A percentile compares a stretch with the other conserved stretches of the same genome.
Conservation (phyloP, 2,888 invertebrate species). For the Invenusta paracnida region DNA sequence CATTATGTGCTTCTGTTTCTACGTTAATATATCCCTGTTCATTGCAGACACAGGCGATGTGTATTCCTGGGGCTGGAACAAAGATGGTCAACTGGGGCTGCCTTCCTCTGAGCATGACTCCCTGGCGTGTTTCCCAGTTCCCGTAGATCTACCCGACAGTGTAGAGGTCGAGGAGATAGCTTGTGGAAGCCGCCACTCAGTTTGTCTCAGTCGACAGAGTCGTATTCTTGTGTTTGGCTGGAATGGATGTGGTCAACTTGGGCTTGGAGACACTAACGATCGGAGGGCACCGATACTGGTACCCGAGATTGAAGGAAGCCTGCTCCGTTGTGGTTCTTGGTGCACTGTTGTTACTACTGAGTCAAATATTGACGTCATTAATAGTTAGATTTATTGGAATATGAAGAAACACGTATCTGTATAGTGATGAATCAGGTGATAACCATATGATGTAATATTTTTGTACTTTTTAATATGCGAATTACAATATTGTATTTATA, state of each 20-base stretch:
- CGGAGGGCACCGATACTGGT: not conserved
- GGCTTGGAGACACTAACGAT: conserved; percentile 53
- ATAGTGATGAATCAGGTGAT: too few relatives aligned
- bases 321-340: not conserved
- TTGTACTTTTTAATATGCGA: too few relatives aligned
- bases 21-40: too few relatives aligned
- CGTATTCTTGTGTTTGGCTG: conserved; percentile 73
- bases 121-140: not conserved
- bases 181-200: conserved; percentile 74
- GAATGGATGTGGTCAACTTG: conserved; percentile 77
- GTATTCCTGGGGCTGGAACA: conserved; percentile 87
- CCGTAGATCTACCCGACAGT: conserved; percentile 42
- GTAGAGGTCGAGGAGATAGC: conserved; percentile 62
- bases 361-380: too few relatives aligned
- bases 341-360: not conserved
- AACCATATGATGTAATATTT: too few relatives aligned
- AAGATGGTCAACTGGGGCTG: conserved; percentile 76
- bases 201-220: conserved; percentile 64
- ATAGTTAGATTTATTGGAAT: too few relatives aligned
- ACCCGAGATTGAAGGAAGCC: not conserved
- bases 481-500: too few relatives aligned
- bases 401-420: too few relatives aligned
- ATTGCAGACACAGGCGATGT: conserved; percentile 67
- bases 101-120: conserved; percentile 45
- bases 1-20: too few relatives aligned